Conservation (phyloP, 2,797 vertebrate species). For the Tadarida brasiliensis region DNA sequence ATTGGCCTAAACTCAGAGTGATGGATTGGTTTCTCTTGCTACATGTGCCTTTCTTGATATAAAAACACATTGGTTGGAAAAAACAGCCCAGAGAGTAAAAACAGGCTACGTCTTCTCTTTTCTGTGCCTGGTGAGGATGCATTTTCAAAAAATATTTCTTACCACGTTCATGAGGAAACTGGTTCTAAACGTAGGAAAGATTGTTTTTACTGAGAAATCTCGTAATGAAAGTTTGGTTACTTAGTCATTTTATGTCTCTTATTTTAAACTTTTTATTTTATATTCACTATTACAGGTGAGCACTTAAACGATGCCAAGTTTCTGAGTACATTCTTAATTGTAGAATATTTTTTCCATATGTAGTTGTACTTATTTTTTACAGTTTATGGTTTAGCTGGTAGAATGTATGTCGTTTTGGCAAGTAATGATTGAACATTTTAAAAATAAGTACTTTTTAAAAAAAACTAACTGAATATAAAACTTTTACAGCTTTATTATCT, state of each 20-base stretch:
- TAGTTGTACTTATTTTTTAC: not conserved
- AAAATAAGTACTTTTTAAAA: conserved; percentile 34
- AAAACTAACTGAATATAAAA: conserved; percentile 42
- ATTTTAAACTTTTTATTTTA: conserved; percentile 32
- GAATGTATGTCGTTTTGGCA: not conserved
- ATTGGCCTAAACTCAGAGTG: not conserved
- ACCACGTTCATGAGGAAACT: not conserved
- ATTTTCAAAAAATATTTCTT: conserved; percentile 53
- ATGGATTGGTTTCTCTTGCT: not conserved
- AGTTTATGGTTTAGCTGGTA: conserved; percentile 11
- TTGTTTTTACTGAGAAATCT: conserved; percentile 43
- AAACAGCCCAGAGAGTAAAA: conserved; percentile 1
- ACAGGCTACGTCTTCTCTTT: not conserved
- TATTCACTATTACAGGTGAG: not conserved
- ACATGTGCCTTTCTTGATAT: conserved; percentile 27
- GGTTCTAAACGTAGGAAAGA: not conserved
- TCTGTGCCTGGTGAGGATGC: not conserved
- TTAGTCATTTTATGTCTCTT: conserved; percentile 34
- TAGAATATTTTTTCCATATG: not conserved
- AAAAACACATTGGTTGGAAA: conserved; percentile 1
- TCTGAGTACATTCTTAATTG: conserved; percentile 19
- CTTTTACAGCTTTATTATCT: conserved; percentile 5
- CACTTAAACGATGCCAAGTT: conserved; percentile 34
- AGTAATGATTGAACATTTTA: conserved; percentile 13
- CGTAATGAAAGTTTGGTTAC: not conserved